A percentile compares a stretch with the other conserved stretches of the same genome.
Evolutionary conservation across 2,113 vertebrate genomes (phyloP).

Genomic region (Desmodus rotundus): DNA sequence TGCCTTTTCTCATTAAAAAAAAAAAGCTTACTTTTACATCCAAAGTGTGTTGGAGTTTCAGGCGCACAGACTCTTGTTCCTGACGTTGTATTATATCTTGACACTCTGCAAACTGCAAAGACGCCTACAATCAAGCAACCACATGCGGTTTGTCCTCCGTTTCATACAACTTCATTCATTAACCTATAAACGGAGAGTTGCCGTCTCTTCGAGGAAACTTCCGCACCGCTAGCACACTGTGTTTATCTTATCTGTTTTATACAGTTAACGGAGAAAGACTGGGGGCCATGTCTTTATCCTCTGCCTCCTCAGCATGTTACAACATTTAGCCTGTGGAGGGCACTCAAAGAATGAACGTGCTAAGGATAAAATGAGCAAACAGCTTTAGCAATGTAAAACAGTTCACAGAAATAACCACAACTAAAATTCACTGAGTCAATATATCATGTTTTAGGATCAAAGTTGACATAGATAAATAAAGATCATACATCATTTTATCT

Average conservation of each 20-base stretch:
- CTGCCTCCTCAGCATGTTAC: too few species aligned
- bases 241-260: background rate
- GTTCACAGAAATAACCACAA: background rate
- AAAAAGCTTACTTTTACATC: constrained; percentile 83
- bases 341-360: background rate
- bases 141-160: constrained; percentile 24
- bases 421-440: background rate
- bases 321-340: background rate
- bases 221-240: background rate
- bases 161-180: background rate
- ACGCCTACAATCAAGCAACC: constrained; percentile 81
- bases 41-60: constrained; percentile 87
- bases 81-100: constrained; percentile 87
- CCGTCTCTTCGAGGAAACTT: background rate
- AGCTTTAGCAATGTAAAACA: background rate
- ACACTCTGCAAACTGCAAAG: constrained; percentile 87
- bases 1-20: background rate
- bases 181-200: background rate
- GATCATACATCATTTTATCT: background rate
- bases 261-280: background rate
- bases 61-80: constrained; percentile 84
- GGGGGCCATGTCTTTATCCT: background rate
- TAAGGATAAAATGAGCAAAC: background rate
- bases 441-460: background rate
- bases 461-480: background rate